phyloP scores from a whole-genome alignment of 2,113 vertebrate genomes.

The Indicator indicator region DNA sequence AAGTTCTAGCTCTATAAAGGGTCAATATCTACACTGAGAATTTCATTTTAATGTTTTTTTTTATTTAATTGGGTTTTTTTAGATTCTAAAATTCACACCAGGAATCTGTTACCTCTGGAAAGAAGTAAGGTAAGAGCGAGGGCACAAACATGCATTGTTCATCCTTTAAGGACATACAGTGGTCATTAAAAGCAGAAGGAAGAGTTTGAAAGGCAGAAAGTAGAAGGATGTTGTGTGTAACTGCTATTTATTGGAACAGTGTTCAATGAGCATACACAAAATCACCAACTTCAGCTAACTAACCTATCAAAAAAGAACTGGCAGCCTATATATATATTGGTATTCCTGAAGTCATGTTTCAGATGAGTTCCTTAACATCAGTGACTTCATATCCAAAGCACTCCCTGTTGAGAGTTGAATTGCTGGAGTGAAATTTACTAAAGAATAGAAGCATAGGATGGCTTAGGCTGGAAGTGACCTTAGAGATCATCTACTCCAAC shows the following conservation, averaged over 20 bases:
- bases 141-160: background rate
- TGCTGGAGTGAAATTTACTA: background rate
- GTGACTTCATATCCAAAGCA: background rate
- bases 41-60: background rate
- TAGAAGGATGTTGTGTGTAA: background rate
- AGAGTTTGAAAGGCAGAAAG: background rate
- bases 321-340: background rate
- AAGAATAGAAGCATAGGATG: background rate
- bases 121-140: background rate
- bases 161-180: background rate
- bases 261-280: background rate
- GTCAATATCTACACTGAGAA: background rate
- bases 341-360: background rate
- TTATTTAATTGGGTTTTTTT: background rate
- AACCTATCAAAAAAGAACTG: background rate
- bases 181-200: background rate
- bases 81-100: background rate
- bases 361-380: background rate
- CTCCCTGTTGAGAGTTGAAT: rapidly evolving
- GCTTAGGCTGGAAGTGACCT: no score
- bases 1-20: background rate
- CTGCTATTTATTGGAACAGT: background rate
- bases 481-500: no score
- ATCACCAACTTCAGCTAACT: background rate
- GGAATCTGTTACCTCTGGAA: background rate